Percentiles rank a stretch among this genome's conserved stretches.
Conservation (phyloP, 2,888 invertebrate species). For the Microctonus brassicae region DNA sequence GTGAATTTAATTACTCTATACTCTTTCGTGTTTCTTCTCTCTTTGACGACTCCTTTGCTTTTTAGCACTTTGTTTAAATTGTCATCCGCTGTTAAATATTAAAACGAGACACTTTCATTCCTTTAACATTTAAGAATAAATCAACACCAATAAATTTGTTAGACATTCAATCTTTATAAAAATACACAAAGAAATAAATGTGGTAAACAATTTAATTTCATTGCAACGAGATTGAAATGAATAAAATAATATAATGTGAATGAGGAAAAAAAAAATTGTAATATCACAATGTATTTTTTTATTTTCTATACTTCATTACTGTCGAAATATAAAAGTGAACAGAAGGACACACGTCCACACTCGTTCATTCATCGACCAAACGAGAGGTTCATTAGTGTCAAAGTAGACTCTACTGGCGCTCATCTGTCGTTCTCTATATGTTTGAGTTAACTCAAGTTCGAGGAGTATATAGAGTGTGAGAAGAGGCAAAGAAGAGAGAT, state of each 20-base stretch:
- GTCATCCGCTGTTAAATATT: neutral
- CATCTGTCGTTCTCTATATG: slow-evolving; percentile 28
- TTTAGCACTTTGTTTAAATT: neutral
- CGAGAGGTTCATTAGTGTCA: slow-evolving; percentile 50
- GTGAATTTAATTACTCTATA: neutral
- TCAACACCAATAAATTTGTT: neutral
- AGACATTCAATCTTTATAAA: too few species aligned
- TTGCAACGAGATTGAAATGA: neutral
- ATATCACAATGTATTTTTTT: neutral
- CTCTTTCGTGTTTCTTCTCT: neutral
- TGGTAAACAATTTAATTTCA: neutral
- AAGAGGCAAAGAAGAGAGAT: neutral
- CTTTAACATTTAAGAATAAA: neutral
- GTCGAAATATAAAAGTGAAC: slow-evolving; percentile 6
- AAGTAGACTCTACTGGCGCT: slow-evolving; percentile 28
- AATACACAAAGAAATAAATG: neutral
- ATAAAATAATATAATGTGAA: neutral
- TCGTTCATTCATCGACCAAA: slow-evolving; percentile 37
- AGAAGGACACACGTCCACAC: slow-evolving; percentile 43
- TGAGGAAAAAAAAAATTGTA: neutral
- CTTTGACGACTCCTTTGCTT: neutral
- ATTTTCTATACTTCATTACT: neutral
- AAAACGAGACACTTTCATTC: neutral
- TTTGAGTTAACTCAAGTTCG: slow-evolving; percentile 22
- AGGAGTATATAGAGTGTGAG: slow-evolving; percentile 17